These are phyloP conservation scores for Eucidaris tribuloides DNA, from an alignment of 35 echinoderm and acorn worm genomes.

Conservation along the genomic window DNA sequence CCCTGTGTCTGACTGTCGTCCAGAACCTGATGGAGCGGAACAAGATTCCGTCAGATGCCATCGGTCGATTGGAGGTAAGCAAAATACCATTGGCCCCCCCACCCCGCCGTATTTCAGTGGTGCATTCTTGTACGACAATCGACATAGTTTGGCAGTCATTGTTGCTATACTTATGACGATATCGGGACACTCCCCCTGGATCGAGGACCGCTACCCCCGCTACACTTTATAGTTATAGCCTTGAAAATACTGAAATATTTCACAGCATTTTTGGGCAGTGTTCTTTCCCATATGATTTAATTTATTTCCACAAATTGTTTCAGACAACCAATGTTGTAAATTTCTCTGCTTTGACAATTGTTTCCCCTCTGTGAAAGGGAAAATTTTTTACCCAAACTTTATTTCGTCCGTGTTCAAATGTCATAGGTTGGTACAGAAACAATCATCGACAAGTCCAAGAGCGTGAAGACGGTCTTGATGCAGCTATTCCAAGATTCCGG, in stretches of 20 bases:
- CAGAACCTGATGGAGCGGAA: conserved; percentile 95
- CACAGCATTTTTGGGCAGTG: neutral
- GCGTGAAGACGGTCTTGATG: conserved; percentile 94
- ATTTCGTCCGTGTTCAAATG: neutral
- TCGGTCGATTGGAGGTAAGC: conserved; percentile 64
- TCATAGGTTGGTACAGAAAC: conserved; percentile 87
- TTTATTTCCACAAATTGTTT: neutral
- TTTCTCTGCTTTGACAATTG: neutral
- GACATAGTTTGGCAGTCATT: too few relatives aligned
- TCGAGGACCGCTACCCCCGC: neutral
- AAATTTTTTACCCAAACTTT: neutral
- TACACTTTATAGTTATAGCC: neutral
- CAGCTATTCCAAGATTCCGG: conserved; percentile 89
- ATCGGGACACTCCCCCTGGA: too few relatives aligned
- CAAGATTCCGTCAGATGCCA: conserved; percentile 46
- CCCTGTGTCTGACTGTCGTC: conserved; percentile 82
- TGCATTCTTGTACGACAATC: neutral
- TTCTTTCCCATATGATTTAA: neutral
- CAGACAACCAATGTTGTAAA: neutral
- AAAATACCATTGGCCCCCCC: neutral
- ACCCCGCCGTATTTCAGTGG: neutral
- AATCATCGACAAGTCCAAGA: conserved; percentile 97
- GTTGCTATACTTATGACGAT: neutral
- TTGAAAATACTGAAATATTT: neutral
- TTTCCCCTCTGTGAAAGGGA: too few relatives aligned